Percentiles rank a stretch among this genome's conserved stretches.
These are phyloP conservation scores for Podarcis muralis DNA, from an alignment of 2,113 vertebrate species.

Conservation along the genomic window DNA sequence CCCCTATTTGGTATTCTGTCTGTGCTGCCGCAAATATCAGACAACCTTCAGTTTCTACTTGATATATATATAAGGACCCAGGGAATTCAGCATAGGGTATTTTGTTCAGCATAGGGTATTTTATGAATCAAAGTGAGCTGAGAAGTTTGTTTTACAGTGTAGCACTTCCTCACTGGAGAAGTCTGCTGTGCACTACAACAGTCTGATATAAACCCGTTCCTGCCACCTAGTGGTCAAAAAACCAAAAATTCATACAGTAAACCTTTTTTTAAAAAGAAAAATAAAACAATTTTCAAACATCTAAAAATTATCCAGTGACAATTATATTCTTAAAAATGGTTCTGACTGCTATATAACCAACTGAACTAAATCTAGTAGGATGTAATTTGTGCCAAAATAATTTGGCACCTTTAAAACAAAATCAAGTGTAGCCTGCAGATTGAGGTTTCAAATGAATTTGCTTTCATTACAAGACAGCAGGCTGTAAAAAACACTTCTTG, in stretches of 20 bases:
- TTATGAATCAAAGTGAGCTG: rapidly evolving
- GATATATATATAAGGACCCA: no score
- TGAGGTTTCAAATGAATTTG: background rate
- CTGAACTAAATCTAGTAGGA: background rate
- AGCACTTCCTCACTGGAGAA: rapidly evolving
- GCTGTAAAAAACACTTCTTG: background rate
- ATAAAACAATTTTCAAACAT: background rate
- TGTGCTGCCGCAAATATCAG: background rate
- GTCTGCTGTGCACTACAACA: rapidly evolving
- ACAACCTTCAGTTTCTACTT: background rate
- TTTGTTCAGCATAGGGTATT: no score
- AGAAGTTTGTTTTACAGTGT: background rate
- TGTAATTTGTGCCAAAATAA: background rate
- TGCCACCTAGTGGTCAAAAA: constrained; percentile 4
- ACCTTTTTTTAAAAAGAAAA: background rate
- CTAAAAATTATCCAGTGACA: background rate
- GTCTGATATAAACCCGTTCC: rapidly evolving
- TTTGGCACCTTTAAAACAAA: background rate
- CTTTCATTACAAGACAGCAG: background rate
- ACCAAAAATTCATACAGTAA: rapidly evolving
- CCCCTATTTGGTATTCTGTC: background rate
- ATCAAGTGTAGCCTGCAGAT: background rate
- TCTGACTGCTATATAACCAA: background rate
- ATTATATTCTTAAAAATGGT: background rate
- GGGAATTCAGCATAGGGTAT: rapidly evolving